These are phyloP conservation scores for Dicentrarchus labrax DNA, from an alignment of 2,113 vertebrate species.

Conservation along the genomic window DNA sequence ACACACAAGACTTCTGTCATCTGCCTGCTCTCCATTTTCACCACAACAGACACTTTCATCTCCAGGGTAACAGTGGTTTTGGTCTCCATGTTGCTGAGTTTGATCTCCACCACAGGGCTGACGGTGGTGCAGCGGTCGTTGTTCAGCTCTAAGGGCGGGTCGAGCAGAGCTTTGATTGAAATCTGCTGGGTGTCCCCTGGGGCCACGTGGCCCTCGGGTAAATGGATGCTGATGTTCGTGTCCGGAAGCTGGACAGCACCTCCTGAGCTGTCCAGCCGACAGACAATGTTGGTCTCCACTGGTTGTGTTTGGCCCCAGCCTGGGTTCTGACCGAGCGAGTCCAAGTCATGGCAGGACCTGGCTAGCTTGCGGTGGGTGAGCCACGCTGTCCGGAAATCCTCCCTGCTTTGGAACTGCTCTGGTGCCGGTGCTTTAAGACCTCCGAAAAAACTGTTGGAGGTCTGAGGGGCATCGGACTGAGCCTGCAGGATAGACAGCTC, in stretches of 20 bases:
- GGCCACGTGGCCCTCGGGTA: slow-evolving; percentile 92
- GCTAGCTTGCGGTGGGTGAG: slow-evolving; percentile 95
- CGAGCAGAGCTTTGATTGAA: slow-evolving; percentile 93
- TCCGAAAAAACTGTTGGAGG: slow-evolving; percentile 83
- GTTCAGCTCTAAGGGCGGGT: slow-evolving; percentile 94
- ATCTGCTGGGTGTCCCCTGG: slow-evolving; percentile 93
- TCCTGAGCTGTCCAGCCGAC: slow-evolving; percentile 92
- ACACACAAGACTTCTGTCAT: slow-evolving; percentile 89
- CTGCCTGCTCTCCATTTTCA: slow-evolving; percentile 89
- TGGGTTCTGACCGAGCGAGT: slow-evolving; percentile 93
- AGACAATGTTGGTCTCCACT: slow-evolving; percentile 93
- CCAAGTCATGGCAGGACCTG: slow-evolving; percentile 95
- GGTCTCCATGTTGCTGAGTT: slow-evolving; percentile 95
- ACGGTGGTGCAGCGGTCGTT: slow-evolving; percentile 91
- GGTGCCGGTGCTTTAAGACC: slow-evolving; percentile 93
- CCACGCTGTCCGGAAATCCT: slow-evolving; percentile 96
- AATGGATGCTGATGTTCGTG: slow-evolving; percentile 91
- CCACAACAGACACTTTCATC: slow-evolving; percentile 92
- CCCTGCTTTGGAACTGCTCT: slow-evolving; percentile 95
- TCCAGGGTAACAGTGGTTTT: slow-evolving; percentile 89
- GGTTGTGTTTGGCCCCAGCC: slow-evolving; percentile 99
- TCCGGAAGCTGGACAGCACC: slow-evolving; percentile 94
- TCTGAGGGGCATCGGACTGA: slow-evolving; percentile 79
- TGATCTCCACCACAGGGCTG: slow-evolving; percentile 95
- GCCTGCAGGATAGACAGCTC: slow-evolving; percentile 94